These are phyloP conservation scores for Lepidurus packardi DNA, from an alignment of 1,140 invertebrate genomes.

Conservation along the genomic window DNA sequence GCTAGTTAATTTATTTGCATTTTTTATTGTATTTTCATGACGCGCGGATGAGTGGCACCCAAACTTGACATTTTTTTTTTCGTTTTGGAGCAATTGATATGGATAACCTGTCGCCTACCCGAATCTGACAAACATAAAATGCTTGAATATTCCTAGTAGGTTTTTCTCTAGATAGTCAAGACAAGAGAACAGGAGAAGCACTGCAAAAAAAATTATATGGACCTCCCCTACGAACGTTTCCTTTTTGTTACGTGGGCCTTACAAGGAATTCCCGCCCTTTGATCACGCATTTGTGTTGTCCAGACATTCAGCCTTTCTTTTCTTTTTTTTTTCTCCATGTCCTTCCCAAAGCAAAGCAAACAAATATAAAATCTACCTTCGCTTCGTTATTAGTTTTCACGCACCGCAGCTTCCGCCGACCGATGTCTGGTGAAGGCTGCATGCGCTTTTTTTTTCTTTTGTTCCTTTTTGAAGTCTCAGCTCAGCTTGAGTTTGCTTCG, in stretches of 20 bases:
- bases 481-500: slow-evolving; percentile 11
- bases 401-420: slow-evolving; percentile 26
- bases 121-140: too few species aligned
- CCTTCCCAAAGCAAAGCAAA: too few species aligned
- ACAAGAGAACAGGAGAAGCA: too few species aligned
- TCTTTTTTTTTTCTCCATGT: too few species aligned
- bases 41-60: not conserved
- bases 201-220: too few species aligned
- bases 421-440: slow-evolving; percentile 16
- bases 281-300: not conserved
- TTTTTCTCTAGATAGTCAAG: too few species aligned
- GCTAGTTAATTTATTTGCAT: not conserved
- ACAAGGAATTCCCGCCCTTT: not conserved
- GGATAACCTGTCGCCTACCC: too few species aligned
- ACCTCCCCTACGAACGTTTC: not conserved
- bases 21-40: not conserved
- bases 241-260: not conserved
- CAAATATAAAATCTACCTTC: not conserved
- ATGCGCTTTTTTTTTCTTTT: not conserved
- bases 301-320: too few species aligned
- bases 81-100: not conserved
- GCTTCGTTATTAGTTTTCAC: slow-evolving; percentile 27
- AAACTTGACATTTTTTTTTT: not conserved
- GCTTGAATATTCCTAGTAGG: too few species aligned
- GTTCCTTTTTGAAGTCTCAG: not conserved